Base-by-base conservation (phyloP, 2,888 invertebrate species). In the Nematopogon swammerdamellus region DNA sequence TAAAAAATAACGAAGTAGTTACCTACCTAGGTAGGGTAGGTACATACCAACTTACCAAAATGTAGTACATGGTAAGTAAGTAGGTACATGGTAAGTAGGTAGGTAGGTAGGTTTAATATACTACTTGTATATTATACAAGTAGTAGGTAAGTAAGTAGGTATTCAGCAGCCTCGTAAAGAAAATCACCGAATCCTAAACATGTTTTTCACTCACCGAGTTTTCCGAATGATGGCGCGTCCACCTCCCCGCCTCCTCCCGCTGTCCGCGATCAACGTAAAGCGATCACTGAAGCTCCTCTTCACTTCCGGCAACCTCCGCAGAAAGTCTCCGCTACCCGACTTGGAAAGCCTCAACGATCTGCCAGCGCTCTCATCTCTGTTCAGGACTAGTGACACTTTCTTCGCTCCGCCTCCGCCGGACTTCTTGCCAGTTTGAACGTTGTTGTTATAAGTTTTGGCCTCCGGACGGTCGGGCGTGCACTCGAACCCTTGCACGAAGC, bases 401-500 rank as follows among this genome's bases (percentile, higher is more conserved):
- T 64, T 66, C 18, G 59, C 52, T 45, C 62, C 63, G 19, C 64
- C 50, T 25, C 69, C 70, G 20, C 63, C 61, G 19, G 45, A 18
- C n/a, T 18, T 43, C 18, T 58, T 47, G 16, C 60, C 59, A 53
- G 59, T 51, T n/a, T 55, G 50, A 20, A 59, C 62, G n/a, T 55
- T 50, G 48, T 51, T 54, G 43, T 56, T 53, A n/a, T n/a, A n/a
- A n/a, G n/a, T n/a, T n/a, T n/a, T n/a, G n/a, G n/a, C n/a, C 43
- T 58, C 60, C 60, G 51, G 68, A 66, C 55, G 74, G 74, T 51
- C 65, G 16, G 54, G 58, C 53, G 66, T 66, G 56, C 77, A 72
- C 55, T 84, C 81, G 63, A 85, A 85, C 55, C 85, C 84, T 73
- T 86, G 86, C 60, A 86, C 85, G 61, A 86, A 86, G 75, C 86